Evolutionary conservation across 2,888 invertebrate genomes (phyloP), one percentile per base, ranked within the genome.

Genomic region (Allygus modestus): DNA sequence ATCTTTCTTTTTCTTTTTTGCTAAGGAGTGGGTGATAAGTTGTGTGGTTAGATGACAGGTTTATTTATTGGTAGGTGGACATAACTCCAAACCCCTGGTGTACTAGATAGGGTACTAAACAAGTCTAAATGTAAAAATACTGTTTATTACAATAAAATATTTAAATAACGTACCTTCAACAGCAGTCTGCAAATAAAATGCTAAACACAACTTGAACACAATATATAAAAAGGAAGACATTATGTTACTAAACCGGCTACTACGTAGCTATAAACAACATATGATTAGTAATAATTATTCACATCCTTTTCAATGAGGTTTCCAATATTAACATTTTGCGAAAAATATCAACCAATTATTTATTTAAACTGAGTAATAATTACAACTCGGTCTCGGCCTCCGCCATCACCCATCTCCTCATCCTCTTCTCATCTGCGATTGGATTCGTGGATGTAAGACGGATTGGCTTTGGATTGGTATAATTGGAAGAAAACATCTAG

Each of bases 151-250:
- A n/a, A n/a, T n/a, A n/a, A n/a, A 37, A 7, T 37, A 7, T 37
- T 7, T 4, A 37, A 37, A 46, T 17, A 20, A 54, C 81, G 5
- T 82, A 84, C 84, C 84, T 82, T 84, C 75, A 15, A 84, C 84
- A 23, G 82, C 54, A 41, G 84, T 65, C 54, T 77, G 61, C 20
- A 82, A 82, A 84, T 84, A 28, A 28, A 65, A 31, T 12, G 15
- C 65, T 31, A 84, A 84, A 84, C 82, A 84, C 65, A 26, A 65
- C 31, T 17, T 26, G 65, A 65, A 65, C 65, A 65, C 65, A 65
- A 65, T 28, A 65, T 15, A 65, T 65, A 65, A 31, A 65, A 65
- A 15, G 65, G 65, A 65, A 65, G 65, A 65, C 65, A 65, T 65
- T 65, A 58, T 58, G 65, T 65, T 58, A 28, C 28, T 65, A 65